A percentile compares a stretch with the other conserved stretches of the same genome.
phyloP scores from a whole-genome alignment of 2,113 vertebrate genomes.

The Macquaria ambigua region DNA sequence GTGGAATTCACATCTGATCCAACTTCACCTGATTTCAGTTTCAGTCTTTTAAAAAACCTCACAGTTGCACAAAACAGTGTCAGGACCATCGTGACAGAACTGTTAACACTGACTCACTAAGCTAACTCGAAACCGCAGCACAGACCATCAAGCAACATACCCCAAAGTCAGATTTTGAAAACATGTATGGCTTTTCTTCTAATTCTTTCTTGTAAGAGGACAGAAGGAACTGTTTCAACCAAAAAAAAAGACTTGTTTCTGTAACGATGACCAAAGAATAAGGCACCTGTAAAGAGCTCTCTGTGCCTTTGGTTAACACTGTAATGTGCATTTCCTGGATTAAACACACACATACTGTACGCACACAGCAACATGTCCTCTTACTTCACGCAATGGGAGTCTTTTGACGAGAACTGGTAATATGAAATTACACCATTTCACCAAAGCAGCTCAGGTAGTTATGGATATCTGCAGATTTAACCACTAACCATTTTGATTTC shows the following conservation, averaged over 20 bases:
- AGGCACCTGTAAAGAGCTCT: slow-evolving; percentile 68
- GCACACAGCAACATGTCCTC: background rate
- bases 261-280: slow-evolving; percentile 49
- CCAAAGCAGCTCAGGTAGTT: background rate
- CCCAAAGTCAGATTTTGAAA: background rate
- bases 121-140: slow-evolving; percentile 16
- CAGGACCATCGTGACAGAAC: background rate
- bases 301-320: slow-evolving; percentile 74
- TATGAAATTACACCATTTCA: background rate
- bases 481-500: background rate
- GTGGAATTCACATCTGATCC: slow-evolving; percentile 29
- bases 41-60: slow-evolving; percentile 16
- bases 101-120: background rate
- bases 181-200: slow-evolving; percentile 65
- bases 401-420: background rate
- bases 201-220: background rate
- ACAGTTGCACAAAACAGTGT: slow-evolving; percentile 10
- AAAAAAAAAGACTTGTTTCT: background rate
- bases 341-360: slow-evolving; percentile 1
- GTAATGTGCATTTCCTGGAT: slow-evolving; percentile 20
- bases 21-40: slow-evolving; percentile 40
- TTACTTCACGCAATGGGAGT: too few species aligned
- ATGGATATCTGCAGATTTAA: background rate
- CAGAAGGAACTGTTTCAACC: slow-evolving; percentile 14
- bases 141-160: slow-evolving; percentile 8